Evolutionary conservation across 2,113 vertebrate genomes (phyloP).

Genomic region (Danionella cerebrum): DNA sequence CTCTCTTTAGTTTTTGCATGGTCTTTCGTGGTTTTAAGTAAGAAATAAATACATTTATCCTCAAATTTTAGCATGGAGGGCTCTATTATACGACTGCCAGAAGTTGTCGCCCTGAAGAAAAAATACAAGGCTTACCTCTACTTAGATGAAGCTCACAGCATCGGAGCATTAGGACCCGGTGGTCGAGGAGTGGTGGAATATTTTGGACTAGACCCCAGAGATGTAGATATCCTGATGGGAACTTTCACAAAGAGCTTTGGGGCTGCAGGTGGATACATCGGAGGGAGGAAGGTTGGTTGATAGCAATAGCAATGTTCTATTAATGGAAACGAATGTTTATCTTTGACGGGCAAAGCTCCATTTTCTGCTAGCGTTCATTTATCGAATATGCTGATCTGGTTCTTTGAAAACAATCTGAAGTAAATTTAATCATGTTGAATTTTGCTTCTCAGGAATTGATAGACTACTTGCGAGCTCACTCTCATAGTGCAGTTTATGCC

Average conservation of each 20-base stretch:
- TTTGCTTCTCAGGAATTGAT: constrained; percentile 73
- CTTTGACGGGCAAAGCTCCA: background rate
- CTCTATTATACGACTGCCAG: constrained; percentile 87
- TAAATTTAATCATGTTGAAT: background rate
- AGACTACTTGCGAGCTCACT: constrained; percentile 81
- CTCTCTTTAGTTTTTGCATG: background rate
- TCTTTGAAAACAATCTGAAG: background rate
- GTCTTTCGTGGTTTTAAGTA: background rate
- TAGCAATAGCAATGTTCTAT: no score
- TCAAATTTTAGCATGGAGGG: constrained; percentile 81
- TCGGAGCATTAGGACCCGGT: constrained; percentile 79
- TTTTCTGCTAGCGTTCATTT: background rate
- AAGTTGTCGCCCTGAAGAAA: constrained; percentile 90
- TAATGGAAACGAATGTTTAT: background rate
- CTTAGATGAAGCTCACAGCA: constrained; percentile 94
- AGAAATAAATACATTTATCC: no score
- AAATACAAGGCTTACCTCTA: constrained; percentile 90
- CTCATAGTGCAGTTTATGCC: constrained; percentile 87
- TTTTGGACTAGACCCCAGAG: constrained; percentile 79
- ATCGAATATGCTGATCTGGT: no score
- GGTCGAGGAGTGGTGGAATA: constrained; percentile 90
- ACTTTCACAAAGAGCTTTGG: constrained; percentile 96
- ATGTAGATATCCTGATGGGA: constrained; percentile 95
- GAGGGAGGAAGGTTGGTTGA: constrained; percentile 75
- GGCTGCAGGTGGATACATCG: constrained; percentile 88